Evolutionary conservation across 2,888 invertebrate genomes (phyloP), one percentile per base, ranked within the genome.

Genomic region (Cremastobaeus sp.): DNA sequence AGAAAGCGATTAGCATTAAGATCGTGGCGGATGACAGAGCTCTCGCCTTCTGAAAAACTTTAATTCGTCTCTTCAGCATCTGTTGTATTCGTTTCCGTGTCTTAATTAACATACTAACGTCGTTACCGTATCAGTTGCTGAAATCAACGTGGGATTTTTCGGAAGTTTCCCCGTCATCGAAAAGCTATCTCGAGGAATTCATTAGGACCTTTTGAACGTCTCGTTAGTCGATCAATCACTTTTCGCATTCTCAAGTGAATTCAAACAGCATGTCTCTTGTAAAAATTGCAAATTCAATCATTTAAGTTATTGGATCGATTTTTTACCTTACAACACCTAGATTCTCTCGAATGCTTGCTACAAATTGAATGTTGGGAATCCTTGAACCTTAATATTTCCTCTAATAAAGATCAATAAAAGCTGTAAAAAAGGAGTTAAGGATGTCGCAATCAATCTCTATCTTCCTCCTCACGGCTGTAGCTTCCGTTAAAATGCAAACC

Each of bases 131-230:
- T 62, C 62, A 17, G 11, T 21, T 11, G 4, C 21, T 30, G 41
- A 32, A 62, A 64, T 64, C 62, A 52, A 43, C 52, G 62, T 64
- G 62, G 62, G 52, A 64, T 35, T 34, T 52, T 60, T 52, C 25
- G 43, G 18, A 18, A 50, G 18, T 41, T 52, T 43, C 18, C 37
- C 17, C 59, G 47, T 37, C 47, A 30, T 47, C 11, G 39, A 37
- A 45, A 45, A 39, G 20, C 48, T 39, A 37, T 28, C 41, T 35
- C 25, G 3, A 11, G 17, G n/a, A 14, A 60, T 48, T 48, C 52
- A 34, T 50, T 52, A 25, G 21, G 11, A 12, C 20, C 34, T 52
- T 43, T 43, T 41, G 45, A 34, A 11, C 15, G 4, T 43, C 28
- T 28, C 32, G 52, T 64, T 52, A 9, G 8, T n/a, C 8, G 25